phyloP scores from a whole-genome alignment of 2,888 invertebrate genomes.

The Chromoteleia sp. region DNA sequence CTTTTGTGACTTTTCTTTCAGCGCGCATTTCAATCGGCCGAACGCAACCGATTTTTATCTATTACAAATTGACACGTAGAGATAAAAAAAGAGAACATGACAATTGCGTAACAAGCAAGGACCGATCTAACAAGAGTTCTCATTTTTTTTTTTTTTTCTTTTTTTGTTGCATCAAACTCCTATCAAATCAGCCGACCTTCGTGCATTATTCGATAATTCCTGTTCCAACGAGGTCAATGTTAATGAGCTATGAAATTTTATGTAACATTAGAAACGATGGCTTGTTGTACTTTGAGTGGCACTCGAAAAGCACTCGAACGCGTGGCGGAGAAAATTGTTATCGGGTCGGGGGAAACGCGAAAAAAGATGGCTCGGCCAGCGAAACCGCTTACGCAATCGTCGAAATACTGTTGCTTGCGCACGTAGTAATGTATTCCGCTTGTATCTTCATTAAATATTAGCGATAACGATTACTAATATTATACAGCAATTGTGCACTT shows the following conservation, averaged over 20 bases:
- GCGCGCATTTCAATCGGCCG: too few species aligned
- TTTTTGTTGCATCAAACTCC: conserved; percentile 18
- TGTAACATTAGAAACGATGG: conserved; percentile 52
- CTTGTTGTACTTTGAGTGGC: conserved; percentile 14
- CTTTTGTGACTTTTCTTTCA: too few species aligned
- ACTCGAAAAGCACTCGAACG: conserved; percentile 25
- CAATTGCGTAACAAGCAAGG: conserved; percentile 9
- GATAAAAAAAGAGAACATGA: background rate
- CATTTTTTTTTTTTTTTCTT: too few species aligned
- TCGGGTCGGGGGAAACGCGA: conserved; percentile 1
- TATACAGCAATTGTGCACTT: conserved; percentile 22
- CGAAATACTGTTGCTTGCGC: conserved; percentile 13
- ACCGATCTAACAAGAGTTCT: background rate
- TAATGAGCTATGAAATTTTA: conserved; percentile 67
- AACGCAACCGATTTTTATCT: too few species aligned
- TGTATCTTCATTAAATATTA: background rate
- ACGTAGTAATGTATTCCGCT: background rate
- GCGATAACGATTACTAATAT: conserved; percentile 29
- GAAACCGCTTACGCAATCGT: conserved; percentile 11
- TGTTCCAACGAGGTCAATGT: conserved; percentile 59
- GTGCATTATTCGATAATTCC: conserved; percentile 56
- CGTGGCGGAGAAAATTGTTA: conserved; percentile 22
- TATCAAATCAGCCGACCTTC: conserved; percentile 44
- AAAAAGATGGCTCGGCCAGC: background rate
- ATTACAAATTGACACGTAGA: background rate